phyloP scores from a whole-genome alignment of 2,888 invertebrate species.

The Antheraea yamamai region DNA sequence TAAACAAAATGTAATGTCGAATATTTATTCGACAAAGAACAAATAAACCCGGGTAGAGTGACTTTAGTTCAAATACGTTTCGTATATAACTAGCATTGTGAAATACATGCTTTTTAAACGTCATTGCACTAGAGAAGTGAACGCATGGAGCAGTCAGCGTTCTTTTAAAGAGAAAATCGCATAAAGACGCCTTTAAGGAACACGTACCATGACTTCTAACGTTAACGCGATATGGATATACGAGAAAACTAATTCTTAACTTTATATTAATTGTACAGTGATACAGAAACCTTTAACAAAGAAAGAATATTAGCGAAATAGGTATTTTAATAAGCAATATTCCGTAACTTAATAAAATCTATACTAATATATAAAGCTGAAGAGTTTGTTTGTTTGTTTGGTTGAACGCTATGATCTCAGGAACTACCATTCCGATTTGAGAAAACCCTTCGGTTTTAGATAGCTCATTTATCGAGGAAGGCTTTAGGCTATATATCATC shows the following conservation, averaged over 20 bases:
- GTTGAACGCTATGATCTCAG: no score
- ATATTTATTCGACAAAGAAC: neutral
- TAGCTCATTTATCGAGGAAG: no score
- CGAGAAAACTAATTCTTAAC: neutral
- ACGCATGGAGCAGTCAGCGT: neutral
- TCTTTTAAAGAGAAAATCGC: slow-evolving; percentile 27
- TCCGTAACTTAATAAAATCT: no score
- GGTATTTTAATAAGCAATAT: no score
- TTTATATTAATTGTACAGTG: neutral
- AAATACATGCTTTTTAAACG: neutral
- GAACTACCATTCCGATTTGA: no score
- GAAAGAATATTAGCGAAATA: no score
- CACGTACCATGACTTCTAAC: neutral
- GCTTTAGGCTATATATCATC: no score
- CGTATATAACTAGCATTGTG: neutral
- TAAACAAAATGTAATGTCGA: neutral
- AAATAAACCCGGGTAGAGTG: neutral
- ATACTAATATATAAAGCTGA: no score
- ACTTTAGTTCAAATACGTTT: neutral
- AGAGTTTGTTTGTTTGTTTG: no score
- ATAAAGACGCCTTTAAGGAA: slow-evolving; percentile 18
- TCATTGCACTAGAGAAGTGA: neutral
- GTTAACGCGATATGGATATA: slow-evolving; percentile 1
- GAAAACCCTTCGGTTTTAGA: no score
- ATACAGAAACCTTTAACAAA: neutral